Evolutionary conservation across 1,140 invertebrate genomes (phyloP).

Genomic region (Archivesica marissinica): DNA sequence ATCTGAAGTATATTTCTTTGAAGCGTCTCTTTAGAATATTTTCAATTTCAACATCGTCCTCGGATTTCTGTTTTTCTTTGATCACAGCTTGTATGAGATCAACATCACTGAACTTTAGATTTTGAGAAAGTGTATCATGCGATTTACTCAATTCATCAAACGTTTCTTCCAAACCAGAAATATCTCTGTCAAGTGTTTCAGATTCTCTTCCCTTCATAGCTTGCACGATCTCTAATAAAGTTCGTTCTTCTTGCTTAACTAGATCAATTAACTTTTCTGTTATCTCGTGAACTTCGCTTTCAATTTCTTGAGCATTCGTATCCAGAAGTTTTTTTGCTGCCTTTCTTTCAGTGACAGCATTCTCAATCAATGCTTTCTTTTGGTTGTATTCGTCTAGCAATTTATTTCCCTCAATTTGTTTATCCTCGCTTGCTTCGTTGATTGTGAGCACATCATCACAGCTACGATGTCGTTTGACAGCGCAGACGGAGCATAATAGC

Average conservation of each 20-base stretch:
- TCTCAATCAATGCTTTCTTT: conserved; percentile 42
- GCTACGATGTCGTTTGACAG: conserved; percentile 51
- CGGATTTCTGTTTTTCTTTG: conserved; percentile 41
- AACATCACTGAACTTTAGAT: conserved; percentile 40
- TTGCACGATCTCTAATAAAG: conserved; percentile 38
- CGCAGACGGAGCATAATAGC: conserved; percentile 58
- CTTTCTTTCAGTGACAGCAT: conserved; percentile 48
- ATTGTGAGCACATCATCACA: conserved; percentile 56
- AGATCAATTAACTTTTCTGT: conserved; percentile 57
- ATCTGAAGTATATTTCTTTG: conserved; percentile 53
- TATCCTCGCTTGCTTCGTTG: conserved; percentile 51
- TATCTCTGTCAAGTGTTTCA: conserved; percentile 47
- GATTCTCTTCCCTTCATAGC: conserved; percentile 41
- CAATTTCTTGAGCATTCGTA: conserved; percentile 55
- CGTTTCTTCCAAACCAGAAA: conserved; percentile 27
- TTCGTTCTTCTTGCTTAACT: conserved; percentile 51
- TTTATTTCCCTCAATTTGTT: conserved; percentile 48
- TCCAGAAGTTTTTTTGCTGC: conserved; percentile 57
- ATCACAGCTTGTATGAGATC: conserved; percentile 59
- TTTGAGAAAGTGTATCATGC: conserved; percentile 28
- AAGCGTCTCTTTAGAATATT: conserved; percentile 49
- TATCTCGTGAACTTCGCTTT: conserved; percentile 56
- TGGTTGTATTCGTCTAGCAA: conserved; percentile 41
- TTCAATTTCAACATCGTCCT: conserved; percentile 44
- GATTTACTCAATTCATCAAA: not conserved